These are phyloP conservation scores for Panagrolaimus sp. DNA, from an alignment of 1,140 invertebrate species.

Conservation along the genomic window DNA sequence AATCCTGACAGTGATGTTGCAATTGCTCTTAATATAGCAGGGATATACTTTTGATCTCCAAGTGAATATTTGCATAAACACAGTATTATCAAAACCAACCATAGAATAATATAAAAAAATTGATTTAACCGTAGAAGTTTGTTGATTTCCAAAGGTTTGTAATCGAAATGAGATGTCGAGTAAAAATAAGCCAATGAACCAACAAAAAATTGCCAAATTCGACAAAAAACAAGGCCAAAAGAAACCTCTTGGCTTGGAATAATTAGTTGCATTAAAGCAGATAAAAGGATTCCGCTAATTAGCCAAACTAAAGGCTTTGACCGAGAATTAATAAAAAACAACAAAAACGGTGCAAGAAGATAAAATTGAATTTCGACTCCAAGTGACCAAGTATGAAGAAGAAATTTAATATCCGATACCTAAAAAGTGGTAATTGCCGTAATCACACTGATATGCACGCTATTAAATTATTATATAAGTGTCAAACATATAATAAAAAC, in stretches of 20 bases:
- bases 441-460: no score
- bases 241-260: not conserved
- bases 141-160: not conserved
- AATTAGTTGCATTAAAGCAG: not conserved
- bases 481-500: not conserved
- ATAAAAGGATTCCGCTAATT: not conserved
- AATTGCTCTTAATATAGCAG: not conserved
- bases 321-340: not conserved
- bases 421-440: no score
- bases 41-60: not conserved
- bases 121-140: not conserved
- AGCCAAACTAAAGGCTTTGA: not conserved
- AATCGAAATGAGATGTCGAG: not conserved
- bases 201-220: not conserved
- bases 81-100: not conserved
- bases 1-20: not conserved
- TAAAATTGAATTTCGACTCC: constrained; percentile 2
- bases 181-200: not conserved
- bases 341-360: not conserved
- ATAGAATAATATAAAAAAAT: not conserved
- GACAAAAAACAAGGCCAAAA: not conserved
- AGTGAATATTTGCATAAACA: not conserved
- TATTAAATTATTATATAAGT: no score
- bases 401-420: not conserved
- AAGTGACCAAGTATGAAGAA: constrained; percentile 4